Conservation (phyloP, 2,113 vertebrate species). For the Regulus satrapa region DNA sequence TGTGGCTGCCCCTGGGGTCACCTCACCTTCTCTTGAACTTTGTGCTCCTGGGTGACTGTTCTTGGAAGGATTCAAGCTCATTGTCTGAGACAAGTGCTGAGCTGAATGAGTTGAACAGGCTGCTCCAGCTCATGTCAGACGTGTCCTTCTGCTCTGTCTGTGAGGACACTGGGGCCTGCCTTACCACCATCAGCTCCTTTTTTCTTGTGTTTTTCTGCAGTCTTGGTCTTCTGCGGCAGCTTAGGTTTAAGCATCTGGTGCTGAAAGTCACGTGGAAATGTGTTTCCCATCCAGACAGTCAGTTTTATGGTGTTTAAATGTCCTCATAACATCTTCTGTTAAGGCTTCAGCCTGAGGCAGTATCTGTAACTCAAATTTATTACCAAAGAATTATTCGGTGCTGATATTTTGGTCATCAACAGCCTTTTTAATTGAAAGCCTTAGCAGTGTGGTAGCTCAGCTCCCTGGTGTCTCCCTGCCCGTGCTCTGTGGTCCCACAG, state of each 20-base stretch:
- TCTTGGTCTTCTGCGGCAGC: not conserved
- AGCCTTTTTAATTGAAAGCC: not conserved
- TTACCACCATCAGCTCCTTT: not conserved
- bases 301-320: not conserved
- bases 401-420: not conserved
- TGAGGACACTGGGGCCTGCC: not conserved
- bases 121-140: not conserved
- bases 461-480: not conserved
- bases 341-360: not conserved
- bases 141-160: not conserved
- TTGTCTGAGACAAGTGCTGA: not conserved
- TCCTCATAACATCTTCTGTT: not conserved
- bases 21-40: not conserved
- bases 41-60: not conserved
- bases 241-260: not conserved
- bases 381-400: not conserved
- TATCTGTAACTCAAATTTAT: not conserved
- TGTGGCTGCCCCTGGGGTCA: accelerated
- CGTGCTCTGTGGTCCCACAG: not conserved
- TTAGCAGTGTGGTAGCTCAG: not conserved
- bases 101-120: not conserved
- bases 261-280: not conserved
- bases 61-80: not conserved
- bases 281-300: not conserved
- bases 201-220: not conserved